These are phyloP conservation scores for Laticauda colubrina DNA, from an alignment of 2,113 vertebrate species.

Conservation along the genomic window DNA sequence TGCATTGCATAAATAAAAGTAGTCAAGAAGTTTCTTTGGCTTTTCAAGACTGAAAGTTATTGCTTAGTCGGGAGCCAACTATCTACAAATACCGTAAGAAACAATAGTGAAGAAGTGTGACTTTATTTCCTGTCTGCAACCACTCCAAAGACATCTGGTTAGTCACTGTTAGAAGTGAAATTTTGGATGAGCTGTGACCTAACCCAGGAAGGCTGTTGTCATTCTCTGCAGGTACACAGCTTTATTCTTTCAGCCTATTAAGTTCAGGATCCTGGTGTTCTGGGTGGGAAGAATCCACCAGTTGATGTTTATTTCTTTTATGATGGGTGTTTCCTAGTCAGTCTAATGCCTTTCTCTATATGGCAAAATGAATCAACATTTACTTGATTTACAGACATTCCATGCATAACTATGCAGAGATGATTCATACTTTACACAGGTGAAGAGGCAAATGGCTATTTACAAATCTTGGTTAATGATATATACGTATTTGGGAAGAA, in stretches of 20 bases:
- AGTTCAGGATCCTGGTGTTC: neutral
- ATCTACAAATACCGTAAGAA: neutral
- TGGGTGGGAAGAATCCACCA: neutral
- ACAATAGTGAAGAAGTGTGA: neutral
- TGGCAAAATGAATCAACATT: neutral
- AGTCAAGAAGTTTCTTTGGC: neutral
- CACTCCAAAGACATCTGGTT: neutral
- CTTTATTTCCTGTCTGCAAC: neutral
- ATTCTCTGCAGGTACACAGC: neutral
- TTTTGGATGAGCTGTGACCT: neutral
- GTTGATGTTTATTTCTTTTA: neutral
- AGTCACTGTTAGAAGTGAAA: neutral
- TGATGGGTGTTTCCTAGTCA: neutral
- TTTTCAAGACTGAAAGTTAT: neutral
- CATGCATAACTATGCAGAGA: neutral
- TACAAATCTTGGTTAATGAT: neutral
- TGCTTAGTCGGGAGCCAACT: neutral
- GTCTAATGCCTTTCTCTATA: neutral
- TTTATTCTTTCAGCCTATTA: neutral
- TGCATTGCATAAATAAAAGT: neutral
- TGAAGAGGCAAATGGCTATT: neutral
- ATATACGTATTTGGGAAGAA: neutral
- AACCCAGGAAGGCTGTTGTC: neutral
- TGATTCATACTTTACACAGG: neutral
- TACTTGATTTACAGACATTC: neutral